Evolutionary conservation across 2,113 vertebrate species (phyloP).

Genomic region (Tachysurus vachellii): DNA sequence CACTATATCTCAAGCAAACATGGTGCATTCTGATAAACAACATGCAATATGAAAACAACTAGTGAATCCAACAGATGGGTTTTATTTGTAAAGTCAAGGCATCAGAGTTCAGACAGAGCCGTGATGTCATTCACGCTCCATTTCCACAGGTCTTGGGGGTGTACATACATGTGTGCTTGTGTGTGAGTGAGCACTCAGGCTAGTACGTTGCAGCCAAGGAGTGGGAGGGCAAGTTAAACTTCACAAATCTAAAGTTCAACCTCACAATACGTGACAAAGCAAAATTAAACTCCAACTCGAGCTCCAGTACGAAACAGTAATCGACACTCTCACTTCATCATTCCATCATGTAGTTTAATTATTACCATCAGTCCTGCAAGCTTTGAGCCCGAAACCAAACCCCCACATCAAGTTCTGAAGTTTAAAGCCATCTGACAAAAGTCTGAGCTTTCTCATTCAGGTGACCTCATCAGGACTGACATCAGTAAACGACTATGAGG

Average conservation of each 20-base stretch:
- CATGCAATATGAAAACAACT: constrained; percentile 11
- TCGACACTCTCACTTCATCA: background rate
- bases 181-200: constrained; percentile 4
- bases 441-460: constrained; percentile 26
- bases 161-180: constrained; percentile 22
- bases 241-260: constrained; percentile 13
- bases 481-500: constrained; percentile 11
- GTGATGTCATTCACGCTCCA: constrained; percentile 69
- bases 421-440: constrained; percentile 32
- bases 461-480: constrained; percentile 30
- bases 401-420: background rate
- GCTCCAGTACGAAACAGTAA: background rate
- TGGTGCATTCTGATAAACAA: constrained; percentile 3
- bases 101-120: constrained; percentile 61
- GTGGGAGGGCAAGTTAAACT: constrained; percentile 12
- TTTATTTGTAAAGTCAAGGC: constrained; percentile 58
- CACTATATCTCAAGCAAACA: constrained; percentile 16
- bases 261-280: constrained; percentile 22
- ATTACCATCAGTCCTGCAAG: constrained; percentile 14
- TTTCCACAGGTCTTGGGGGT: constrained; percentile 62
- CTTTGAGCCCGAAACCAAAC: background rate
- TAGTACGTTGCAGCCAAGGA: background rate
- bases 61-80: constrained; percentile 28
- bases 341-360: background rate
- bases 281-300: constrained; percentile 6